A percentile compares a stretch with the other conserved stretches of the same genome.
These are phyloP conservation scores for Boloria euphrosyne DNA, from an alignment of 2,888 invertebrate genomes.

Conservation along the genomic window DNA sequence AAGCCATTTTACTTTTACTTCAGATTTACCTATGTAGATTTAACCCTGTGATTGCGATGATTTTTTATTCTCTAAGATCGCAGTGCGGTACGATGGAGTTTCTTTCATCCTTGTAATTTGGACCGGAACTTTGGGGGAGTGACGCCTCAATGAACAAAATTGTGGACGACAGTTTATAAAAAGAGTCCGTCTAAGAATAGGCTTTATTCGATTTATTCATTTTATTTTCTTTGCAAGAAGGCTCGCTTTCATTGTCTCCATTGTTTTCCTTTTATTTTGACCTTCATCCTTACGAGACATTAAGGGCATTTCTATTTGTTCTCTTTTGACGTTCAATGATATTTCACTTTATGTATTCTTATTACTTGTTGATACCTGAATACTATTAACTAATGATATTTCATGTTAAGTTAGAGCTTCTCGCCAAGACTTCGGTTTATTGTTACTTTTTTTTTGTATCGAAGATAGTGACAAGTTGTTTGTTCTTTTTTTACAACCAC, in stretches of 20 bases:
- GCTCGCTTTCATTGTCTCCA: constrained; percentile 45
- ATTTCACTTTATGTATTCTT: not conserved
- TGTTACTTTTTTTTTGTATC: no score
- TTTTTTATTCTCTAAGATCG: constrained; percentile 56
- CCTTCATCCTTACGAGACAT: constrained; percentile 43
- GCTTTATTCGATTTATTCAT: constrained; percentile 65
- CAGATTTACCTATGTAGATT: not conserved
- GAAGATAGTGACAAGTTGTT: no score
- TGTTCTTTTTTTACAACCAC: no score
- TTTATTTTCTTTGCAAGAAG: constrained; percentile 46
- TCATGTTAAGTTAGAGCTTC: no score
- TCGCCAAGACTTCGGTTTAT: no score
- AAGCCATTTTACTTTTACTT: not conserved
- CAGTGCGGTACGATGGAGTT: constrained; percentile 50
- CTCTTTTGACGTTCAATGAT: constrained; percentile 28
- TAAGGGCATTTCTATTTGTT: constrained; percentile 34
- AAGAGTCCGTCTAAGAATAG: constrained; percentile 59
- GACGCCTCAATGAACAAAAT: constrained; percentile 58
- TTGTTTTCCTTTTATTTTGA: constrained; percentile 44
- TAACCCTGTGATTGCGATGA: constrained; percentile 47
- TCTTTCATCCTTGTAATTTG: constrained; percentile 63
- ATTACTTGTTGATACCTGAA: not conserved
- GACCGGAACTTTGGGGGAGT: constrained; percentile 57
- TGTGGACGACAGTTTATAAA: constrained; percentile 61
- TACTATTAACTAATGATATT: not conserved